Conservation (phyloP, 2,888 invertebrate genomes). For the Bibio marci region DNA sequence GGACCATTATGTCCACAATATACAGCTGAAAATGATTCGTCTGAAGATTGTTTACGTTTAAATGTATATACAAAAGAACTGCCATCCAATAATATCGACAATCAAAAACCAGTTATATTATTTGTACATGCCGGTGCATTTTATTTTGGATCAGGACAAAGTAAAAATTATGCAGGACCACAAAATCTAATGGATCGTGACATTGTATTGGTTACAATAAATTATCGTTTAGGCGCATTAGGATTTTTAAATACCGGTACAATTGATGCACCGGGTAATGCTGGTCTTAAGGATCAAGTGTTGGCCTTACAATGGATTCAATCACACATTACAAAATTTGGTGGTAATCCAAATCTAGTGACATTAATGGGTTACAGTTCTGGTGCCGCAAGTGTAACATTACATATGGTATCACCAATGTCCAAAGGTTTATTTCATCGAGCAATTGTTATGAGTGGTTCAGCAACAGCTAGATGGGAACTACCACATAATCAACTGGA, state of each 20-base stretch:
- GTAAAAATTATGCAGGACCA: constrained; percentile 33
- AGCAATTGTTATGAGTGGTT: constrained; percentile 50
- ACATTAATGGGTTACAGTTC: constrained; percentile 46
- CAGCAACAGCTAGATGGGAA: constrained; percentile 36
- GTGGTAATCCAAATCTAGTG: constrained; percentile 45
- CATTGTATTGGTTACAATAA: constrained; percentile 44
- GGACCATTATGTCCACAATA: constrained; percentile 39
- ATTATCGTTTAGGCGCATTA: constrained; percentile 37
- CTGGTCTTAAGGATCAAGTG: constrained; percentile 55
- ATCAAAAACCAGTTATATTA: constrained; percentile 38
- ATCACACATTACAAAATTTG: constrained; percentile 45
- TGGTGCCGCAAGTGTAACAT: constrained; percentile 32
- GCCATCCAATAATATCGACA: constrained; percentile 3
- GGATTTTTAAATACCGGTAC: constrained; percentile 50
- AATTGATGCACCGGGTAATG: constrained; percentile 45
- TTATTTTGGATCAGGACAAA: constrained; percentile 40
- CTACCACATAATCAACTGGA: constrained; percentile 35
- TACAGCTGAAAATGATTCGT: constrained; percentile 19
- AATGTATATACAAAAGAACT: constrained; percentile 38
- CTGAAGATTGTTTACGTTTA: constrained; percentile 40
- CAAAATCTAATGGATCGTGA: constrained; percentile 46
- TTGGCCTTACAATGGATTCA: constrained; percentile 46
- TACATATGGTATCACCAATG: constrained; percentile 48
- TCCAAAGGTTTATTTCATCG: constrained; percentile 51
- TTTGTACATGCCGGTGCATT: constrained; percentile 54